phyloP scores from a whole-genome alignment of 2,888 invertebrate genomes.

The Apomyelois bistriatella region DNA sequence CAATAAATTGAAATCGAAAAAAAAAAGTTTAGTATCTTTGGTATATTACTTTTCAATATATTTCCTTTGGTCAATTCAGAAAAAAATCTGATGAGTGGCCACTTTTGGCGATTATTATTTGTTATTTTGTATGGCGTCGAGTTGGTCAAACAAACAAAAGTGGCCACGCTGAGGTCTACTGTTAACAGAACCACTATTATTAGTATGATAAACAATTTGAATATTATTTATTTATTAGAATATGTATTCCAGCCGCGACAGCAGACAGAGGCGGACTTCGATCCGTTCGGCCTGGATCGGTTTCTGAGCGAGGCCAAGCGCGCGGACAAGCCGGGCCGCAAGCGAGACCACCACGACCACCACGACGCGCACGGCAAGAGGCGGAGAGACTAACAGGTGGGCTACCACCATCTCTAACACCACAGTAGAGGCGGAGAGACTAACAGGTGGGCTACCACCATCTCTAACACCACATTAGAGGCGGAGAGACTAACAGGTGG shows the following conservation, averaged over 20 bases:
- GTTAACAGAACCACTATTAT: no score
- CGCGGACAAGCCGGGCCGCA: slow-evolving; percentile 80
- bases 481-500: slow-evolving; percentile 47
- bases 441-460: slow-evolving; percentile 22
- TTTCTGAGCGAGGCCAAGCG: slow-evolving; percentile 98
- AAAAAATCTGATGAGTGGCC: no score
- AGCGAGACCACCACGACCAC: slow-evolving; percentile 63
- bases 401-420: not conserved
- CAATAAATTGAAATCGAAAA: no score
- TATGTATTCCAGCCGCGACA: slow-evolving; percentile 34
- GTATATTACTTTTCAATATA: no score
- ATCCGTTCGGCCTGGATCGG: slow-evolving; percentile 99
- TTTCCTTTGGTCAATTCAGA: no score
- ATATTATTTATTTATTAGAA: no score
- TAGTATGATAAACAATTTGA: no score
- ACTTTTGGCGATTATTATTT: no score
- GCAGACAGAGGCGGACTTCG: slow-evolving; percentile 78
- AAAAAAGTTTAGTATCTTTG: no score
- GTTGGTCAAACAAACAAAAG: no score
- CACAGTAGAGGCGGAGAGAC: slow-evolving; percentile 65
- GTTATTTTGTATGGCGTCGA: no score
- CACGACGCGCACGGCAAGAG: slow-evolving; percentile 55
- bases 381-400: slow-evolving; percentile 47
- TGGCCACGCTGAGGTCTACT: no score
- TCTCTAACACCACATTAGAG: slow-evolving; percentile 46